Evolutionary conservation across 2,113 vertebrate species (phyloP), one percentile per base, ranked within the genome.

Genomic region (Zosterops hypoxanthus): DNA sequence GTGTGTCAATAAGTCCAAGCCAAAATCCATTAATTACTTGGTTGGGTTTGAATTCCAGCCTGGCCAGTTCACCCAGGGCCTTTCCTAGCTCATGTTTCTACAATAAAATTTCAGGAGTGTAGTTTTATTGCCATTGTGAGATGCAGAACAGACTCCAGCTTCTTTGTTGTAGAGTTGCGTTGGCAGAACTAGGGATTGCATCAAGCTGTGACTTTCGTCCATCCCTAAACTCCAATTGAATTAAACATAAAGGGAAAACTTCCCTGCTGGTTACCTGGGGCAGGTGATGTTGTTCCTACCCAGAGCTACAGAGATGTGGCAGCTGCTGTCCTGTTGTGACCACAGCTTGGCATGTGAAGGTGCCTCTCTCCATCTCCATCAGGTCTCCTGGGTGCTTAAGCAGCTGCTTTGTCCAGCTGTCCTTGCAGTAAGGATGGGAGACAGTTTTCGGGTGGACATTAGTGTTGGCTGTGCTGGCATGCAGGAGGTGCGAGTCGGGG

Each of bases 11-110:
- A 64, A 82, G 53, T 68, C 60, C 44, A 60, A 84, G 86, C 77
- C 81, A 71, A 94, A 79, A 88, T 92, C 57, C 60, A 68, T 82
- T 94, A 86, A 91, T 92, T 94, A 69, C 79, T 41, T 71, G 53
- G 82, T 79, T 88, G 64, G n/a, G 60, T 70, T 93, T 92, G 83
- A 86, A 57, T 93, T 94, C 70, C 52, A 91, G 49, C 61, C 25
- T 16, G 5, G 47, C 41, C 65, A 65, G 9, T 81, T 94, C 4
- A 6, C 46, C 50, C 76, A 66, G 39, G 60, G 28, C 42, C 82
- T 93, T 81, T 92, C 66, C 53, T 42, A 65, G 79, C 82, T 93
- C 42, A 14, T 47, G 34, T 83, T 95, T 94, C 86, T 84, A 57
- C 86, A 82, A 42, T 53, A 81, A 84, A 47, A 78, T 49, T 86